Evolutionary conservation across 2,888 invertebrate species (phyloP).

Genomic region (Aspidiotus rigidus): DNA sequence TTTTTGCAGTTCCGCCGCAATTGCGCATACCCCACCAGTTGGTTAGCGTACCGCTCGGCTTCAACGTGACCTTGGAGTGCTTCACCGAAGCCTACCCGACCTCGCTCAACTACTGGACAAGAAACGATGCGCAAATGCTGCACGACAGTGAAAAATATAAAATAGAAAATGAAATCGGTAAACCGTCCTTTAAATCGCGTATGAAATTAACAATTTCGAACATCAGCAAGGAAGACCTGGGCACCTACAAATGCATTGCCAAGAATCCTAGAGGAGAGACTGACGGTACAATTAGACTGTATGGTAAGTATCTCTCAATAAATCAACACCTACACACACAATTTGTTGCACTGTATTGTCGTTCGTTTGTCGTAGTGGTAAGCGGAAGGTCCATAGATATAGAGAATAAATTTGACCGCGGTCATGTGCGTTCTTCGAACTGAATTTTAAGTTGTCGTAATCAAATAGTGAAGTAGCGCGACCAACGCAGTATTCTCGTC

Average conservation of each 20-base stretch:
- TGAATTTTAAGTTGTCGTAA: too few relatives aligned
- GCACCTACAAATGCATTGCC: slow-evolving; percentile 77
- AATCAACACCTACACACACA: too few relatives aligned
- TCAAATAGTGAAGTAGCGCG: neutral
- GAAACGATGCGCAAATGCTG: slow-evolving; percentile 80
- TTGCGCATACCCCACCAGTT: slow-evolving; percentile 84
- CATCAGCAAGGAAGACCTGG: slow-evolving; percentile 67
- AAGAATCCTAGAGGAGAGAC: slow-evolving; percentile 87
- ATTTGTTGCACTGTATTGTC: too few relatives aligned
- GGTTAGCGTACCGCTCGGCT: slow-evolving; percentile 73
- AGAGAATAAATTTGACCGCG: too few relatives aligned
- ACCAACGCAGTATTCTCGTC: neutral
- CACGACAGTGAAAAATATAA: slow-evolving; percentile 74
- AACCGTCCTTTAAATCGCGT: slow-evolving; percentile 62
- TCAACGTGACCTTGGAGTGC: slow-evolving; percentile 76
- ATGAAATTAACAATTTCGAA: slow-evolving; percentile 74
- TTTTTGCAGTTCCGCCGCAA: slow-evolving; percentile 72
- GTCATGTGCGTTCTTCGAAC: too few relatives aligned
- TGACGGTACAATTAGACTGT: slow-evolving; percentile 77
- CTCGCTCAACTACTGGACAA: slow-evolving; percentile 82
- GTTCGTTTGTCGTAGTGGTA: too few relatives aligned
- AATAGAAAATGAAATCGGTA: slow-evolving; percentile 39
- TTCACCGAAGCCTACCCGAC: slow-evolving; percentile 85
- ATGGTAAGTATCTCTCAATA: slow-evolving; percentile 57
- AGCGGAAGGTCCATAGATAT: too few relatives aligned